Evolutionary conservation across 2,113 vertebrate genomes (phyloP).

Genomic region (Amia ocellicauda): DNA sequence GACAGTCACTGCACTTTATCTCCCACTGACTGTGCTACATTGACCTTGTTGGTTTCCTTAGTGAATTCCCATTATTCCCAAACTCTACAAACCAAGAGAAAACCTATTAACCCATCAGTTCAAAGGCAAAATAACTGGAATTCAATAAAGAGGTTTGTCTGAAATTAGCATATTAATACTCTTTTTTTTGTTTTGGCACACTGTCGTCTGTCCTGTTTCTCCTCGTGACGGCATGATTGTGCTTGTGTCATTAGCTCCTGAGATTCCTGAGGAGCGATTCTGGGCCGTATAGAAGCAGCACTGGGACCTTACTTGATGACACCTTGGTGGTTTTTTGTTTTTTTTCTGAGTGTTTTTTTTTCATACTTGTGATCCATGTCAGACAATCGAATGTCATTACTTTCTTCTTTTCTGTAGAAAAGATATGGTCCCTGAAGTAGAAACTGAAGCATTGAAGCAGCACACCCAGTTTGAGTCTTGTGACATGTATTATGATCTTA

Average conservation of each 20-base stretch:
- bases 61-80: constrained; percentile 9
- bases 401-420: neutral
- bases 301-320: neutral
- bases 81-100: neutral
- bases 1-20: neutral
- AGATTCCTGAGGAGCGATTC: neutral
- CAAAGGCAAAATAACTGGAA: no score
- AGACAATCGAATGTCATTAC: constrained; percentile 1
- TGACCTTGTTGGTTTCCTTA: neutral
- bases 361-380: neutral
- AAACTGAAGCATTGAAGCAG: neutral
- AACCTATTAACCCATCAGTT: neutral
- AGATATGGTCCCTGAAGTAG: neutral
- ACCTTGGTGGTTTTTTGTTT: neutral
- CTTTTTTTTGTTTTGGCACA: no score
- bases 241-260: constrained; percentile 1
- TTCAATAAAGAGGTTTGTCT: no score
- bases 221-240: neutral
- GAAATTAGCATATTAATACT: no score
- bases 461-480: constrained; percentile 38
- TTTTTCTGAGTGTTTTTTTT: no score
- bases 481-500: constrained; percentile 40
- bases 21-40: neutral
- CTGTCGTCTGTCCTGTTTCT: no score
- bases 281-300: neutral